Evolutionary conservation across 2,888 invertebrate species (phyloP).

Genomic region (Biston stratarius): DNA sequence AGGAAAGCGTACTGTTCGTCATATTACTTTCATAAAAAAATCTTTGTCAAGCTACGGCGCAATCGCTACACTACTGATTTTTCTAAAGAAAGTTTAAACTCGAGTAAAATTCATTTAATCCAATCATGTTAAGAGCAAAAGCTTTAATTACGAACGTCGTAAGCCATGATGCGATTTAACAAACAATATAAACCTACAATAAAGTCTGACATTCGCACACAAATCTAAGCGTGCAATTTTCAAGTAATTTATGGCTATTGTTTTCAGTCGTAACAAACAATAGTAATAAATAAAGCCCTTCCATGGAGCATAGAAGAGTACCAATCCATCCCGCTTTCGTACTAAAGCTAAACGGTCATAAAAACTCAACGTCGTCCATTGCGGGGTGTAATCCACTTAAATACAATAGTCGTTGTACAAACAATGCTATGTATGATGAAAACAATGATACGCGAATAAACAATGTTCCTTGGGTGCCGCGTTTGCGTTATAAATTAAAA

Average conservation of each 20-base stretch:
- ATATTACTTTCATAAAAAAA: too few relatives aligned
- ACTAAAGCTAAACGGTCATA: conserved; percentile 63
- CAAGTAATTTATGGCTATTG: conserved; percentile 48
- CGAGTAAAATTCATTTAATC: too few relatives aligned
- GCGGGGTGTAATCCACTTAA: conserved; percentile 71
- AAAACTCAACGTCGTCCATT: conserved; percentile 71
- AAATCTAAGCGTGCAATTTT: conserved; percentile 47
- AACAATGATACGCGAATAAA: conserved; percentile 57
- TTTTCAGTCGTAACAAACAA: conserved; percentile 54
- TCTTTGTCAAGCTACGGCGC: too few relatives aligned
- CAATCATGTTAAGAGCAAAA: background rate
- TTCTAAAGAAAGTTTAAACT: too few relatives aligned
- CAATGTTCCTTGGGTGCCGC: conserved; percentile 44
- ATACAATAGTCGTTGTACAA: conserved; percentile 56
- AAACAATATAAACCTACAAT: conserved; percentile 30
- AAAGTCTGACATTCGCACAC: conserved; percentile 31
- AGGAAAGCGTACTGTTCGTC: too few relatives aligned
- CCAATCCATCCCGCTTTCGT: conserved; percentile 62
- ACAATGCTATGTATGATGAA: conserved; percentile 58
- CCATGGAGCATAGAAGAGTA: conserved; percentile 60
- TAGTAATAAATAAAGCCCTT: conserved; percentile 63
- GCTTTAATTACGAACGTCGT: conserved; percentile 9
- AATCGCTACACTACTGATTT: too few relatives aligned
- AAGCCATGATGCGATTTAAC: conserved; percentile 17
- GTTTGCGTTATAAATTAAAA: conserved; percentile 45